Base-by-base conservation (phyloP, 2,797 vertebrate species). In the Tympanoctomys barrerae region DNA sequence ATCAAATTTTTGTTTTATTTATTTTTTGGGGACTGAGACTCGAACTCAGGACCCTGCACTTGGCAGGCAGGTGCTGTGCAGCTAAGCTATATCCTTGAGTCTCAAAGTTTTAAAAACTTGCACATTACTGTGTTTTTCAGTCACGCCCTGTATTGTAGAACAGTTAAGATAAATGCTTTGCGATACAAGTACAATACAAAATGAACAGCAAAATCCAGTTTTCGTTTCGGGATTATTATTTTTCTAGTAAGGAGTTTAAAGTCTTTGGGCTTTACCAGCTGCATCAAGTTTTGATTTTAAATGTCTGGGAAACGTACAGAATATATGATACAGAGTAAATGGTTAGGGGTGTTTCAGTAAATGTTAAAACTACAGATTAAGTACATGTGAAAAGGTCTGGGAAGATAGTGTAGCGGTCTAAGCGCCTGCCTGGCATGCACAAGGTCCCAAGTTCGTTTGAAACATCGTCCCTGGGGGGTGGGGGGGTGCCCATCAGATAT, bases 81-180 rank as follows among this genome's bases (percentile, higher is more conserved):
- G 14, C 54, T 57, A 57, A 57, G 54, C 54, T 57, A 57, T 57
- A 57, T 57, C 54, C 14, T 4, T 18, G 16, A 16, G 2, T 14
- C 14, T 77, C 42, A 49, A 49, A 49, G 49, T 31, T 77, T 49
- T 18, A 8, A 77, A 77, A 77, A 4, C 26, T 14, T 46, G 31
- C 31, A 77, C 73, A 31, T 77, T 49, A 75, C 24, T 31, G 3
- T 49, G 7, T 75, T 28, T 46, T 77, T 57, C 54, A 57, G 8
- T 49, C 73, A 77, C 6, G 46, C 2, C 71, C 26, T 46, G 42
- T 75, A 75, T 75, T 64, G 87, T 11, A 49, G 7, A 81, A 36
- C 14, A 79, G 54, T 64, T 46, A 91, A 95, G 22, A 85, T 49
- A 81, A 52, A 64, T n/a, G 24, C 85, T 89, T 96, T 70, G 46